Base-by-base conservation (phyloP, 2,888 invertebrate species). In the Pharmacophagus antenor region DNA sequence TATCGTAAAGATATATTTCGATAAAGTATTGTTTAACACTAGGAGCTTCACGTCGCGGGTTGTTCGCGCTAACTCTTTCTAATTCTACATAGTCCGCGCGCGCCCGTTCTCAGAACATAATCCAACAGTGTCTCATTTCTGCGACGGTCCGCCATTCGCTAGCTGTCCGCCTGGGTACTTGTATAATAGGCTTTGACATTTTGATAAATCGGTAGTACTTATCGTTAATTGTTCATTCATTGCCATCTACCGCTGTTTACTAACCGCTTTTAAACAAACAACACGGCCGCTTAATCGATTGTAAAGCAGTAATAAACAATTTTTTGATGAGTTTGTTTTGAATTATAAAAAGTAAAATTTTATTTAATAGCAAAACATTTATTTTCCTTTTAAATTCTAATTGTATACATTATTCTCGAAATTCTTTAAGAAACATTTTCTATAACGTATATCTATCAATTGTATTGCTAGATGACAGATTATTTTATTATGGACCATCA, bases 151-250 rank as follows among this genome's bases (percentile, higher is more conserved):
- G 52, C 15, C 44, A 27, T 27, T 17, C 53, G 17, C n/a, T n/a
- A n/a, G 21, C 49, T 17, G n/a, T n/a, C 21, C 44, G 52, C 47
- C 58, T 42, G 58, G 58, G 61, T 61, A 20, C 41, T 37, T 27
- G 23, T 54, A 42, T 53, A 49, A 72, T 69, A 73, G 57, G 58
- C 61, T 65, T 70, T 64, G 70, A 67, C 67, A 67, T 67, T 61
- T 64, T 62, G 62, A 66, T 61, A 76, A 74, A 76, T 76, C 70
- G 70, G 61, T 18, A 10, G 58, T 67, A 64, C 64, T 71, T 74
- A 74, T 64, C 62, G 65, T 66, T 53, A 66, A 64, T 54, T 57
- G 62, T 68, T 68, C 65, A 63, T 70, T 73, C 66, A 69, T 64
- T 63, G 66, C 62, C 66, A 66, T 49, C 60, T 55, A 46, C 71